Evolutionary conservation across 2,113 vertebrate genomes (phyloP), one percentile per base, ranked within the genome.

Genomic region (Ondatra zibethicus): DNA sequence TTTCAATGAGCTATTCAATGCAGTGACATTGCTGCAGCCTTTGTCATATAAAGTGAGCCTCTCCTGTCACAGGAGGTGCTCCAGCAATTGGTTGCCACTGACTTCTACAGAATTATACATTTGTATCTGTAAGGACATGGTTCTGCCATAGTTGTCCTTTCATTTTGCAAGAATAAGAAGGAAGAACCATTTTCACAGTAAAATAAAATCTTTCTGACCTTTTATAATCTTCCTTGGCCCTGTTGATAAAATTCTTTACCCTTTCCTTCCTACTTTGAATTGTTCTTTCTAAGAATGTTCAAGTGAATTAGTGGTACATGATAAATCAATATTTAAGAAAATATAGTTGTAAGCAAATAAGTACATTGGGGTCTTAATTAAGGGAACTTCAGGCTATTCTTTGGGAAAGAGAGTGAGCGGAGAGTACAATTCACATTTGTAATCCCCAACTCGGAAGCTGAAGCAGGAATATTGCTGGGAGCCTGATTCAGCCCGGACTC

Each of bases 201-300:
- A 78, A 91, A 92, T 31, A 87, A 96, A 73, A 93, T 4, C 45
- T 55, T 96, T 96, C 61, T 36, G 61, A 75, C 4, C 21, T 66
- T 88, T 91, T 61, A 86, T 45, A 84, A 36, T 89, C 50, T 88
- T 65, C 36, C 39, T 86, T 88, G 75, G 21, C 17, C 91, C 31
- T 58, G 27, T 72, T 82, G 77, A 78, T 88, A 12, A 9, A 92
- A 76, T 25, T 61, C 12, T 92, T 89, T 87, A 47, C 31, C 77
- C 61, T 89, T 80, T 92, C 86, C 70, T 94, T 90, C 29, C 31
- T 42, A 68, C 45, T 89, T 93, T 63, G 2, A 2, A 52, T 81
- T 73, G 21, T 17, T 42, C 27, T 86, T 88, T 89, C 66, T 92
- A 96, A 80, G 63, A 91, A 92, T 76, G 88, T 70, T 72, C 50